Evolutionary conservation across 2,797 vertebrate species (phyloP), one percentile per base, ranked within the genome.

Genomic region (Anas flavirostris): DNA sequence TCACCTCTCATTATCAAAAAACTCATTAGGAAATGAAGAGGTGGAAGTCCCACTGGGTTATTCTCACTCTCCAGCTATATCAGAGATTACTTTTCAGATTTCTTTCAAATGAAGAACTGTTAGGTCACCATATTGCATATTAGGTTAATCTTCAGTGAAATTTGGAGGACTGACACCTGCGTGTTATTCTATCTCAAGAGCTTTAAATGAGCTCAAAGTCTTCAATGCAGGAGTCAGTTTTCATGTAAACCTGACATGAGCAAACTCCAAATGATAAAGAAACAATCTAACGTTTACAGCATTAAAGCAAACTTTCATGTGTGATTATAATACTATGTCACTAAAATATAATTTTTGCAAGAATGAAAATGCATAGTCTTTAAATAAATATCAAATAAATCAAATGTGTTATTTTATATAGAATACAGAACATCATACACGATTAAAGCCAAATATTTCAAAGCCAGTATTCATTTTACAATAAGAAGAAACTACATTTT

Each of bases 1-100:
- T 98, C 97, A 98, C 97, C 98, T 98, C 98, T 98, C 98, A 98
- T 98, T 98, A 98, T 98, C 97, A 97, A 98, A 98, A 98, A 98
- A 95, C 98, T 98, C 97, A 98, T 98, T 98, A 98, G 97, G 97
- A 98, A 98, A 98, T 98, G 97, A 98, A 98, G 97, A 98, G 97
- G 97, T 98, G 95, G 98, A 98, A 98, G 97, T 98, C 98, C 98
- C 97, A 97, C 98, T 98, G 97, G 97, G 97, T 97, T 97, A 93
- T 97, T 97, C 97, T 98, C 97, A 96, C 96, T 98, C 93, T 92
- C 93, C 21, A 35, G 90, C 96, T 96, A 60, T 97, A 97, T 94
- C 93, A 96, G 93, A 97, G 95, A 98, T 97, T 97, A 98, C 97
- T 98, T 98, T 98, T 97, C 93, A 96, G 93, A 97, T 97, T 98